Evolutionary conservation across 1,140 invertebrate genomes (phyloP).

Genomic region (Heliconius hewitsoni): DNA sequence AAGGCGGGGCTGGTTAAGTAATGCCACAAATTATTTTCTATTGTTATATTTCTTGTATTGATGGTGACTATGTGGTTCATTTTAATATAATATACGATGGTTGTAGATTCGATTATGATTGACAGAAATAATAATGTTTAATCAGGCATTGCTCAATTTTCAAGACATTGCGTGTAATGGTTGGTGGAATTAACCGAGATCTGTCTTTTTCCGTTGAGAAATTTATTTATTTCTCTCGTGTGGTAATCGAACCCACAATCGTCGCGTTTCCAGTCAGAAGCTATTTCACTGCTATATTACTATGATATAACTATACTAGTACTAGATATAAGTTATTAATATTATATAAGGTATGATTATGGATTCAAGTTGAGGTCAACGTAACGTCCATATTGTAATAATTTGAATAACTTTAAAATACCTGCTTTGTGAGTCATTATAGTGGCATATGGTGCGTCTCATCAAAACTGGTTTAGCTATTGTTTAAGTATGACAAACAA

Average conservation of each 20-base stretch:
- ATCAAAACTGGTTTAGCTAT: not conserved
- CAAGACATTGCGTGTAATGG: too few species aligned
- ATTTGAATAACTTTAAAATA: constrained; percentile 8
- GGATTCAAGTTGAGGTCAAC: constrained; percentile 6
- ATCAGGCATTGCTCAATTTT: too few species aligned
- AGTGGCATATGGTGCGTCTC: not conserved
- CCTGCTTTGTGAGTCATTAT: not conserved
- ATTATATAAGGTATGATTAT: not conserved
- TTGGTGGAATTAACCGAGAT: too few species aligned
- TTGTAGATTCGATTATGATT: not conserved
- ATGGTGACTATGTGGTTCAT: not conserved
- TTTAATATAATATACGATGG: not conserved
- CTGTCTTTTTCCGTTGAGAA: too few species aligned
- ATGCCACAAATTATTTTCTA: not conserved
- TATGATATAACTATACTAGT: too few species aligned
- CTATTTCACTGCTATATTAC: too few species aligned
- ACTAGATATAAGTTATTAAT: too few species aligned
- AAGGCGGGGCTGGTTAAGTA: constrained; percentile 1
- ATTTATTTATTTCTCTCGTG: too few species aligned
- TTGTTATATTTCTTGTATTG: not conserved
- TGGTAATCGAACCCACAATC: too few species aligned
- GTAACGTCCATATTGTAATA: constrained; percentile 2
- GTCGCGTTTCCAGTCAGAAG: too few species aligned
- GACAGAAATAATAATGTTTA: too few species aligned
- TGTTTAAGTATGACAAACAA: not conserved